These are phyloP conservation scores for Quadroppia sp. DNA, from an alignment of 2,888 invertebrate species.

Conservation along the genomic window DNA sequence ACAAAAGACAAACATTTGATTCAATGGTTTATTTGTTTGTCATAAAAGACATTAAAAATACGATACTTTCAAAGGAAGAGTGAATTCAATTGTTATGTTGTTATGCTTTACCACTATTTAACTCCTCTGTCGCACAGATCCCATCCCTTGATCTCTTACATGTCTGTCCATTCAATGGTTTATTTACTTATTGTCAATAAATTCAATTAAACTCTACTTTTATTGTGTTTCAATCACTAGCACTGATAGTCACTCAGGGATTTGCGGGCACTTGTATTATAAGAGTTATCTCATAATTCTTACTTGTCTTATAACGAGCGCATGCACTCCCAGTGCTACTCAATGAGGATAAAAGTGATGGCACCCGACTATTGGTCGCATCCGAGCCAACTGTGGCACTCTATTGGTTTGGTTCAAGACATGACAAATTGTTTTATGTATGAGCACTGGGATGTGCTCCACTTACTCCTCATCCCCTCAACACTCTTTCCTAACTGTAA, in stretches of 20 bases:
- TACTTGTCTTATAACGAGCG: not conserved
- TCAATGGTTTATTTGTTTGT: not conserved
- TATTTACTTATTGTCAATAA: slow-evolving; percentile 24
- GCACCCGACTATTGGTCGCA: not conserved
- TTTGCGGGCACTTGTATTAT: slow-evolving; percentile 26
- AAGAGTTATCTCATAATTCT: slow-evolving; percentile 23
- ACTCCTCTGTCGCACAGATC: not conserved
- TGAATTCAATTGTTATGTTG: not conserved
- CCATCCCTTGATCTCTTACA: not conserved
- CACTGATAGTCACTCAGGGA: slow-evolving; percentile 30
- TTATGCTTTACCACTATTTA: not conserved
- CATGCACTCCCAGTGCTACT: not conserved
- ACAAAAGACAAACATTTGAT: not conserved
- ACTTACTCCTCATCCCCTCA: slow-evolving; percentile 23
- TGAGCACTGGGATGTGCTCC: slow-evolving; percentile 32
- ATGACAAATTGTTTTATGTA: slow-evolving; percentile 32
- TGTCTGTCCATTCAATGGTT: not conserved
- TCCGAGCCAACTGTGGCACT: slow-evolving; percentile 4
- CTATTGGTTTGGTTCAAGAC: slow-evolving; percentile 12
- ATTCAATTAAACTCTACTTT: slow-evolving; percentile 31
- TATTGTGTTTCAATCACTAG: slow-evolving; percentile 26
- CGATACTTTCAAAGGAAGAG: not conserved
- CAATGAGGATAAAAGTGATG: slow-evolving; percentile 1
- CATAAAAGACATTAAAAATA: not conserved
- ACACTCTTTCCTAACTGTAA: slow-evolving; percentile 12